Evolutionary conservation across 2,113 vertebrate genomes (phyloP).

Genomic region (Sylvia atricapilla): DNA sequence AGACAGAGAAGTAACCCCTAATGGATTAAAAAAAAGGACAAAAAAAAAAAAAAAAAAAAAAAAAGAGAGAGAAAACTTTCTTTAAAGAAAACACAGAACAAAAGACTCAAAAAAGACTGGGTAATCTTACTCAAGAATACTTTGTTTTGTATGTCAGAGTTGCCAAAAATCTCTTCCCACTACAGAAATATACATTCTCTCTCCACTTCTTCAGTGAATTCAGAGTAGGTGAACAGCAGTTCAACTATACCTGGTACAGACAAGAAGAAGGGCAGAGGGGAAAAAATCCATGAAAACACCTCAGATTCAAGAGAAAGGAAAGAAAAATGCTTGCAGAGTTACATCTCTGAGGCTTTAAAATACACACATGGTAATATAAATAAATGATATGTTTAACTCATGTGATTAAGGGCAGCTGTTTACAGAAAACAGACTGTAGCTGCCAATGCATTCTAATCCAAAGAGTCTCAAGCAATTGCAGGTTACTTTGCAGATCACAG

Average conservation of each 20-base stretch:
- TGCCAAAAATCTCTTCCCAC: not conserved
- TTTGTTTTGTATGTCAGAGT: fast-evolving
- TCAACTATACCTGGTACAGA: not conserved
- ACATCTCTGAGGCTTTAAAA: not conserved
- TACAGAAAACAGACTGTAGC: not conserved
- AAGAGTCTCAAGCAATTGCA: not conserved
- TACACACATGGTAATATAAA: not conserved
- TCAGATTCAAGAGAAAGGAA: not conserved
- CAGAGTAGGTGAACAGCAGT: not conserved
- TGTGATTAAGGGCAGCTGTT: not conserved
- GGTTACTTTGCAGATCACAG: not conserved
- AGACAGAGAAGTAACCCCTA: not conserved
- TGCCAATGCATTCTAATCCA: not conserved
- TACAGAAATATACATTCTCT: not conserved
- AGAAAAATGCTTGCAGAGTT: not conserved
- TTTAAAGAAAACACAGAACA: not conserved
- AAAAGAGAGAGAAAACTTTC: not conserved
- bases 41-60: not conserved
- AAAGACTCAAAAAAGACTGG: not conserved
- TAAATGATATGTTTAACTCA: not conserved
- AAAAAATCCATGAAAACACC: not conserved
- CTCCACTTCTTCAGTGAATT: not conserved
- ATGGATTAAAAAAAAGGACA: not conserved
- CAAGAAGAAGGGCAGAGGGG: not conserved
- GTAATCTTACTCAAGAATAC: not conserved